Percentiles rank a stretch among this genome's conserved stretches.
These are phyloP conservation scores for Ibycter americanus DNA, from an alignment of 2,797 vertebrate genomes.

Conservation along the genomic window DNA sequence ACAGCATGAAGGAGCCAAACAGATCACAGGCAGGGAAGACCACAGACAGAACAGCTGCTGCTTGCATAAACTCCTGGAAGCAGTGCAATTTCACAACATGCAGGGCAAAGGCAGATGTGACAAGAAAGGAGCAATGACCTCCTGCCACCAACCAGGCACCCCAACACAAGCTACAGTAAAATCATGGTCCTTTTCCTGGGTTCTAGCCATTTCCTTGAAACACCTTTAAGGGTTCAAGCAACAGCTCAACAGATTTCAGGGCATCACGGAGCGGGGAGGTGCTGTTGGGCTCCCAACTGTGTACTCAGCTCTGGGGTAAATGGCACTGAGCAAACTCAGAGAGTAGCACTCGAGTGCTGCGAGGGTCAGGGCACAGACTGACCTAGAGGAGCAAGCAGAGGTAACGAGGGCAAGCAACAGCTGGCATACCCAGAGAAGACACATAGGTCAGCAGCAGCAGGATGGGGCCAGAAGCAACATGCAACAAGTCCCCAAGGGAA, in stretches of 20 bases:
- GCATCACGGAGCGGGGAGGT: not conserved
- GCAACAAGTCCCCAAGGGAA: not conserved
- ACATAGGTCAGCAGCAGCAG: not conserved
- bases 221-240: not conserved
- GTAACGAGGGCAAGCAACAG: not conserved
- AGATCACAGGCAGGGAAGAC: not conserved
- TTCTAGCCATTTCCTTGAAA: not conserved
- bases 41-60: not conserved
- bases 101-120: not conserved
- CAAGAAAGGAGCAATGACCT: not conserved
- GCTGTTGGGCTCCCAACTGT: fast-evolving
- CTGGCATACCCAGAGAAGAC: not conserved
- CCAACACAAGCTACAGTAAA: not conserved
- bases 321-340: not conserved
- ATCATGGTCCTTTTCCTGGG: not conserved
- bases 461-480: not conserved
- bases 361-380: not conserved
- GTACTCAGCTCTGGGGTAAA: not conserved
- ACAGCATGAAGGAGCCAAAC: not conserved
- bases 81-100: fast-evolving
- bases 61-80: not conserved
- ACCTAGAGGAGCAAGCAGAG: not conserved
- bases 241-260: not conserved
- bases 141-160: not conserved
- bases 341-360: not conserved